phyloP scores from a whole-genome alignment of 2,113 vertebrate genomes.

The Centropus bengalensis region DNA sequence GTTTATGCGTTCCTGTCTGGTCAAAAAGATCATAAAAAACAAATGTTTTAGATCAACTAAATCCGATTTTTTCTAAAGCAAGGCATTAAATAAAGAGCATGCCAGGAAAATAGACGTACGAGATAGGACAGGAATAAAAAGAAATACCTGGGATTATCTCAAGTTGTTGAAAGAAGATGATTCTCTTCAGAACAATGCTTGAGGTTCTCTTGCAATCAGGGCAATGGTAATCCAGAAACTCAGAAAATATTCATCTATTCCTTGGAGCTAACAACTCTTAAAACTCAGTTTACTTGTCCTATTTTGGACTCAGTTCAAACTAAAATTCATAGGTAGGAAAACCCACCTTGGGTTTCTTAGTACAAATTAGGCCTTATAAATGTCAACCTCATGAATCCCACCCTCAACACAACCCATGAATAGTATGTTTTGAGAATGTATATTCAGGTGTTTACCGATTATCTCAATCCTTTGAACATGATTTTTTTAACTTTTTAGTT shows the following conservation, averaged over 20 bases:
- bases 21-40: background rate
- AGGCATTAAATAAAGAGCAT: background rate
- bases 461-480: background rate
- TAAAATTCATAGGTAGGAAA: background rate
- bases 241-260: background rate
- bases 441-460: background rate
- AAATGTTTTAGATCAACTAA: background rate
- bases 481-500: background rate
- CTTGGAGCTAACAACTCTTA: background rate
- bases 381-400: background rate
- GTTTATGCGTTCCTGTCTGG: background rate
- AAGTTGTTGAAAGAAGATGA: accelerated
- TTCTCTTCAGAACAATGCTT: background rate
- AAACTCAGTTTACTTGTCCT: background rate
- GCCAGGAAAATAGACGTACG: background rate
- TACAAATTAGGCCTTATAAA: background rate
- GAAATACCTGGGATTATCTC: background rate
- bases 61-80: background rate
- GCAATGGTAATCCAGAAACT: background rate
- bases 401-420: background rate
- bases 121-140: background rate
- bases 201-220: background rate
- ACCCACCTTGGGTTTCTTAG: background rate
- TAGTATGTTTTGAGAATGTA: background rate
- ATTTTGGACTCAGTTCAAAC: background rate